Base-by-base conservation (phyloP, 92 coral and sea anemone species). In the Heliopora coerulea region DNA sequence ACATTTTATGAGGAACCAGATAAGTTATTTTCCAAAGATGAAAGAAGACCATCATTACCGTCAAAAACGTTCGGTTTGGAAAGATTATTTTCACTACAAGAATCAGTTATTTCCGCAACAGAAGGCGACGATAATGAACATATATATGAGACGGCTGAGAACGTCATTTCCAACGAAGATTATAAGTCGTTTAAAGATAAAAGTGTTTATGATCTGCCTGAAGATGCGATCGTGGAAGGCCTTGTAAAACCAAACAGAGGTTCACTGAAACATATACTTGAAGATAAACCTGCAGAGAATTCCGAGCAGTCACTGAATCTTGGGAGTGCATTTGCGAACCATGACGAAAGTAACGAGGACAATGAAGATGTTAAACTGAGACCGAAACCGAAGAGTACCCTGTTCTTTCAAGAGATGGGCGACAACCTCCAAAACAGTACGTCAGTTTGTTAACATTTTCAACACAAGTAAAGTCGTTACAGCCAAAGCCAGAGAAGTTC, bases 131-230 rank as follows among this genome's bases (percentile, higher is more conserved):
- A 54, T 31, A 54, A 20, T 17, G 74, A 70, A 54, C 77, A 70
- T 23, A 70, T 70, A 1, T 70, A 70, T 70, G 77, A 70, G 54
- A 29, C 77, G 31, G 63, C 77, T 14, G 77, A 70, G 54, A 19
- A 31, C 17, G 48, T 20, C 3, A 28, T 56, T 8, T 33, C 37
- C 4, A 9, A 3, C 11, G 27, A 37, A 14, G 58, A 49, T 27
- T 52, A 19, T 24, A 5, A 17, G 23, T 1, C 20, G 13, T 14
- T 44, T 3, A 46, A 48, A 8, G 46, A 68, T 28, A 59, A 68
- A 30, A 70, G 54, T 32, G 63, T 50, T 18, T 70, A 70, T 21
- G 77, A 70, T 20, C 58, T 50, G 49, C 77, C 77, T 17, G 63
- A 70, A 54, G 77, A 70, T 19, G 77, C 77, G 1, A 34, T 70